Conservation (phyloP, 92 coral and sea anemone species). For the Zoanthus solanderi region DNA sequence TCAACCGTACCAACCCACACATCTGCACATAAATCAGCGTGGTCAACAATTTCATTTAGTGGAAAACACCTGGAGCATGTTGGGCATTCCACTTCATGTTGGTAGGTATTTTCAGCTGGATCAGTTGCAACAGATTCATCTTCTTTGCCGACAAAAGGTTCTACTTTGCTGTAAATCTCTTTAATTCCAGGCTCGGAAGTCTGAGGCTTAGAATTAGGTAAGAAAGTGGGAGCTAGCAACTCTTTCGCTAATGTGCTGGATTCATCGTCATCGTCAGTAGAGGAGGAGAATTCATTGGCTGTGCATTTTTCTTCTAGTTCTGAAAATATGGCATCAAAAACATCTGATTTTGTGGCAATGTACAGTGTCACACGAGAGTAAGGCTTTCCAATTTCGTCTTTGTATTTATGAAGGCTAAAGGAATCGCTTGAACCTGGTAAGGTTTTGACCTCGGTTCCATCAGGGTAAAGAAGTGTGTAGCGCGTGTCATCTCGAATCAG, state of each 20-base stretch:
- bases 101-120: conserved; percentile 21
- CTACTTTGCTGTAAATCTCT: conserved; percentile 33
- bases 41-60: conserved; percentile 55
- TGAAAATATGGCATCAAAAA: background rate
- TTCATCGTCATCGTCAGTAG: background rate
- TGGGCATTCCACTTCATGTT: conserved; percentile 40
- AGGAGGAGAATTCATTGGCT: background rate
- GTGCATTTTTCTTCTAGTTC: background rate
- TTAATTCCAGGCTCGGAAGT: conserved; percentile 26
- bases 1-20: conserved; percentile 48
- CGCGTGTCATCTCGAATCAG: background rate
- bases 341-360: background rate
- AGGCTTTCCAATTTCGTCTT: conserved; percentile 35
- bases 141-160: conserved; percentile 27
- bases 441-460: conserved; percentile 35
- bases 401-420: conserved; percentile 46
- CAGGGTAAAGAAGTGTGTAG: conserved; percentile 33
- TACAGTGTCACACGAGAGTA: background rate
- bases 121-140: background rate
- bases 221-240: conserved; percentile 43
- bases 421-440: conserved; percentile 26
- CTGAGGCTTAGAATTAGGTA: conserved; percentile 1
- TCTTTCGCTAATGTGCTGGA: background rate
- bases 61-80: conserved; percentile 46
- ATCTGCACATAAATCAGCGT: conserved; percentile 56